Conservation (phyloP, 1,140 invertebrate species). For the Thrips palmi region DNA sequence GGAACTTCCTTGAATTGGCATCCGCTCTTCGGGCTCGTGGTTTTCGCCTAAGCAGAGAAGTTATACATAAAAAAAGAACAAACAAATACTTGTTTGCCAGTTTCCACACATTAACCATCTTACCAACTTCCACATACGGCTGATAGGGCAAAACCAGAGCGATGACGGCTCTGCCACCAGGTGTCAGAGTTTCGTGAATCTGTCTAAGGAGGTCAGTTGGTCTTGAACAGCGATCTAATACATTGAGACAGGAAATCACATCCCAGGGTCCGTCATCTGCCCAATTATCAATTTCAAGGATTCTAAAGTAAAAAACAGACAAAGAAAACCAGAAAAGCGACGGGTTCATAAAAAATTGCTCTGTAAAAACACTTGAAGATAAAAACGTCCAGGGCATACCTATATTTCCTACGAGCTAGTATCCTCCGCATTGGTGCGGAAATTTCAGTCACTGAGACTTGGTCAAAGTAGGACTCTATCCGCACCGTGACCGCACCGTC, state of each 20-base stretch:
- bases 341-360: not conserved
- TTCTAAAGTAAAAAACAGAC: constrained; percentile 29
- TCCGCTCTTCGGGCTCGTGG: constrained; percentile 49
- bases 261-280: constrained; percentile 39
- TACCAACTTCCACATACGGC: constrained; percentile 73
- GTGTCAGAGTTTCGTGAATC: constrained; percentile 41
- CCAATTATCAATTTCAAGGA: constrained; percentile 64
- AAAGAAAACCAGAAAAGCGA: not conserved
- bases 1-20: constrained; percentile 43
- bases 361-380: constrained; percentile 1
- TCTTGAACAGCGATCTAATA: constrained; percentile 73
- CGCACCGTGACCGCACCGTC: constrained; percentile 72
- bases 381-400: constrained; percentile 31
- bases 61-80: not conserved
- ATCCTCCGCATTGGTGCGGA: constrained; percentile 61
- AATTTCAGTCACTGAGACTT: constrained; percentile 71
- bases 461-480: constrained; percentile 44
- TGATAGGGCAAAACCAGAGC: constrained; percentile 76
- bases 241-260: constrained; percentile 71
- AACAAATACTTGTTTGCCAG: not conserved
- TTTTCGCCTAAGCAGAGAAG: constrained; percentile 20
- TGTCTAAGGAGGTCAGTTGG: constrained; percentile 53
- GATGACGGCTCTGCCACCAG: constrained; percentile 50
- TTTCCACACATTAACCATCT: constrained; percentile 14
- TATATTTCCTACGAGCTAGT: constrained; percentile 50